phyloP scores from a whole-genome alignment of 2,113 vertebrate species.

The Mellivora capensis region DNA sequence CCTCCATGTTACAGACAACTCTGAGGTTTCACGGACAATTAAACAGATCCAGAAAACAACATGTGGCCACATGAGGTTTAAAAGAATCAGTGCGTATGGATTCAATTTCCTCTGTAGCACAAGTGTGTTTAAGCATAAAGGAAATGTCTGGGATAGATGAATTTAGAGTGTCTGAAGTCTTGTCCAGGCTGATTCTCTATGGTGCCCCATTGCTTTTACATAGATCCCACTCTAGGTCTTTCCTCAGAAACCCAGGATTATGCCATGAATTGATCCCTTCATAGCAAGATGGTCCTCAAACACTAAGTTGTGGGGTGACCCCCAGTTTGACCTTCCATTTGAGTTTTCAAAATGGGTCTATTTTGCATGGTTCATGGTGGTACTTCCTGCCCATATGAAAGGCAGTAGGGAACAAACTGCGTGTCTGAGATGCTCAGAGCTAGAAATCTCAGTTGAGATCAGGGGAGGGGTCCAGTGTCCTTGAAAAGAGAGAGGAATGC shows the following conservation, averaged over 20 bases:
- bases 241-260: background rate
- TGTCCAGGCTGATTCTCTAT: background rate
- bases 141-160: background rate
- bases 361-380: background rate
- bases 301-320: background rate
- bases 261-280: background rate
- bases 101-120: conserved; percentile 38
- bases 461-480: background rate
- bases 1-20: background rate
- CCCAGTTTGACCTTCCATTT: background rate
- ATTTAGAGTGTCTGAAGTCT: background rate
- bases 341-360: background rate
- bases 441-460: background rate
- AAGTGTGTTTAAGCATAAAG: background rate
- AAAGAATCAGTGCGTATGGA: conserved; percentile 40
- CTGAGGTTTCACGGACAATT: conserved; percentile 63
- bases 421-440: conserved; percentile 27
- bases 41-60: conserved; percentile 43
- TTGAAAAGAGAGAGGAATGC: background rate
- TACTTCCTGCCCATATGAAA: background rate
- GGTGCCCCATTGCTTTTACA: background rate
- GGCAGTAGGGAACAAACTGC: accelerated
- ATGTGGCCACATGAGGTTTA: conserved; percentile 42
- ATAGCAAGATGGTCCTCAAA: background rate
- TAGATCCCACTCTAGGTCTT: background rate